phyloP scores from a whole-genome alignment of 2,113 vertebrate genomes.

The Chiloscyllium plagiosum region DNA sequence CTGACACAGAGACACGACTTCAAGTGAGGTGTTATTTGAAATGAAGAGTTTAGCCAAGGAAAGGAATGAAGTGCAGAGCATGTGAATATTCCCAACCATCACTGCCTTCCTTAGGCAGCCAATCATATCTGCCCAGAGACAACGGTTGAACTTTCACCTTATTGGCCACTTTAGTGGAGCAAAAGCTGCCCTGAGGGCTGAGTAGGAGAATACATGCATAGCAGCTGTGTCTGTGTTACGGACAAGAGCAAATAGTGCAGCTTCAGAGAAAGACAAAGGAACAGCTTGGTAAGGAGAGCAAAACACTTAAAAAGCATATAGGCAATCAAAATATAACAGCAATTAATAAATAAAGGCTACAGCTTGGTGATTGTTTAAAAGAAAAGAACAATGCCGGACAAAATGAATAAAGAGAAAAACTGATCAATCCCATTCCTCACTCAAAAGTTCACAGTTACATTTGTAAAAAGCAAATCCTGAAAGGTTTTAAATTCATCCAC shows the following conservation, averaged over 20 bases:
- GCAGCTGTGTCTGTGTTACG: not conserved
- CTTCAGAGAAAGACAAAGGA: conserved; percentile 1
- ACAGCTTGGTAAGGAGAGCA: not conserved
- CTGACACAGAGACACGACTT: conserved; percentile 75
- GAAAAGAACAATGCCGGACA: not conserved
- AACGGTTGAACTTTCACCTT: conserved; percentile 47
- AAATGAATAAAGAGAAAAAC: not conserved
- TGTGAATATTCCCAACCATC: conserved; percentile 51
- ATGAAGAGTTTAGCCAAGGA: conserved; percentile 55
- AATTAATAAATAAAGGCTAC: not conserved
- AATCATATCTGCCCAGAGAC: conserved; percentile 44
- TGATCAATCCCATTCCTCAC: not conserved
- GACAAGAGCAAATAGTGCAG: not conserved
- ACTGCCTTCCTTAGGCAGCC: conserved; percentile 48
- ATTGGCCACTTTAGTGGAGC: conserved; percentile 49
- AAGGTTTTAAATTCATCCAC: not conserved
- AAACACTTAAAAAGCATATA: not conserved
- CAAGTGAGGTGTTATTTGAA: conserved; percentile 79
- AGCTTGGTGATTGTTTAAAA: not conserved
- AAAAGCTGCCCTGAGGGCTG: conserved; percentile 40
- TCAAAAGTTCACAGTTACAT: not conserved
- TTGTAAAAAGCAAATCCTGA: not conserved
- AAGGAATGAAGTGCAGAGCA: conserved; percentile 47
- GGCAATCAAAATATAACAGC: not conserved
- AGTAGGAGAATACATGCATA: not conserved